Evolutionary conservation across 2,888 invertebrate species (phyloP).

Genomic region (Hydroisotoma schaefferi): DNA sequence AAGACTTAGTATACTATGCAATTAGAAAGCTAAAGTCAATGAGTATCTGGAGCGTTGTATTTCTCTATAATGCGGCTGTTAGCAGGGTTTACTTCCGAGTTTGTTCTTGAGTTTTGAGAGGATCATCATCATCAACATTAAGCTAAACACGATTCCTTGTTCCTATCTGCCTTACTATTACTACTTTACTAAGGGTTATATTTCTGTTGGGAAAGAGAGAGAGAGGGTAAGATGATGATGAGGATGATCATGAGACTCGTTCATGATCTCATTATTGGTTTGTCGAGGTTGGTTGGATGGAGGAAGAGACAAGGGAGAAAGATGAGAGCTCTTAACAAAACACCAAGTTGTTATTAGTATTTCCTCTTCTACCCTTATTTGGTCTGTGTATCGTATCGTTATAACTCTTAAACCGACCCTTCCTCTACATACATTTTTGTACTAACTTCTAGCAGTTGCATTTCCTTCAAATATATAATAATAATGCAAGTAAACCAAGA

Average conservation of each 20-base stretch:
- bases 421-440: neutral
- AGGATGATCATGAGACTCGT: neutral
- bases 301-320: slow-evolving; percentile 8
- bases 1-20: no score
- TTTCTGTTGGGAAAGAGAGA: neutral
- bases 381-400: no score
- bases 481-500: no score
- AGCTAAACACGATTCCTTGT: neutral
- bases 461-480: no score
- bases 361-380: no score
- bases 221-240: slow-evolving; percentile 3
- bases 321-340: neutral
- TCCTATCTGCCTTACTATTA: neutral
- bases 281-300: neutral
- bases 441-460: neutral
- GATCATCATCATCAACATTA: neutral
- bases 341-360: slow-evolving; percentile 5
- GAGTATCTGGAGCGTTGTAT: no score
- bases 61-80: no score
- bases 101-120: no score
- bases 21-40: no score
- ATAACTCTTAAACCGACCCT: no score
- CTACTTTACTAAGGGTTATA: neutral
- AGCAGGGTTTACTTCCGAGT: no score
- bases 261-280: slow-evolving; percentile 11